Evolutionary conservation across 2,113 vertebrate species (phyloP).

Genomic region (Anser cygnoides): DNA sequence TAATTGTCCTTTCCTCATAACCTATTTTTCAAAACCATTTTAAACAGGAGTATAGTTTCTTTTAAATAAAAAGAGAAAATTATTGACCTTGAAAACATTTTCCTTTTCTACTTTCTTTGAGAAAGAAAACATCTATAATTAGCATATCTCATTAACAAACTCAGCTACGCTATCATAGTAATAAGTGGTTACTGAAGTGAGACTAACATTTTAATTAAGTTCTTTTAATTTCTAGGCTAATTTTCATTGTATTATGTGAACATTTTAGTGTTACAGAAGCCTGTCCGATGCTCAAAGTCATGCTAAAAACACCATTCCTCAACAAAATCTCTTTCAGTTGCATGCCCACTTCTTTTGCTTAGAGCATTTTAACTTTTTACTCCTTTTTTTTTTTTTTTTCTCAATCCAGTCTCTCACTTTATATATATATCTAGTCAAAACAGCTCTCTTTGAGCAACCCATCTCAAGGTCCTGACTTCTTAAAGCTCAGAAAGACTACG

Average conservation of each 20-base stretch:
- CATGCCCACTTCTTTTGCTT: not conserved
- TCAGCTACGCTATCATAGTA: not conserved
- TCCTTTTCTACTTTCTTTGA: not conserved
- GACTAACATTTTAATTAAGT: slow-evolving; percentile 62
- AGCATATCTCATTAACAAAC: not conserved
- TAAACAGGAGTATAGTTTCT: not conserved
- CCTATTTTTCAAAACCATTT: not conserved
- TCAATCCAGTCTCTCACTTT: not conserved
- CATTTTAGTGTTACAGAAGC: slow-evolving; percentile 19
- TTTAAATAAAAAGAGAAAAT: not conserved
- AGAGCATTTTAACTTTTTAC: not conserved
- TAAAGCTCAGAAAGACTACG: not conserved
- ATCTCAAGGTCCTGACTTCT: not conserved
- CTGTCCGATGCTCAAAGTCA: slow-evolving; percentile 31
- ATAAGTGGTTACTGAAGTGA: slow-evolving; percentile 38
- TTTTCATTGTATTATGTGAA: slow-evolving; percentile 33
- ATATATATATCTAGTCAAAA: fast-evolving
- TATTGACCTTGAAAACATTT: not conserved
- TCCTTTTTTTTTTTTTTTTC: not conserved
- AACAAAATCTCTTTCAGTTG: slow-evolving; percentile 7
- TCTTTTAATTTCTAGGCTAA: slow-evolving; percentile 50
- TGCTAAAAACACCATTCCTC: slow-evolving; percentile 26
- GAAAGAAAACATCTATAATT: not conserved
- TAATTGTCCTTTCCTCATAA: not conserved
- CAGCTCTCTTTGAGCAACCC: not conserved